Percentiles rank a stretch among this genome's conserved stretches.
phyloP scores from a whole-genome alignment of 35 echinoderm and acorn worm species.

The Antedon bifida region DNA sequence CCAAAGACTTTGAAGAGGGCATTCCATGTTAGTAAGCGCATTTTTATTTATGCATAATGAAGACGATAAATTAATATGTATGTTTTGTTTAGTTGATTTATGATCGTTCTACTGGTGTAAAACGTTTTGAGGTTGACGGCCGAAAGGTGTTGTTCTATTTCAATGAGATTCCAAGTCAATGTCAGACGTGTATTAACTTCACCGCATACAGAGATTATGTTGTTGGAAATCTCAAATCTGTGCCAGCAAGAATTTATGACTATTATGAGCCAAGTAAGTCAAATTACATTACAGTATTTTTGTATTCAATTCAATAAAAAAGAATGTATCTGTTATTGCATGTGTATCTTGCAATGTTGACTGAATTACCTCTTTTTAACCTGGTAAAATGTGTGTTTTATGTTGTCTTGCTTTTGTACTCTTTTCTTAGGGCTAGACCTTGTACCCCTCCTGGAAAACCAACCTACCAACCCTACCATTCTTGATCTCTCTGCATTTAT shows the following conservation, averaged over 20 bases:
- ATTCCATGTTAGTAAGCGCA: no score
- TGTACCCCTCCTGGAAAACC: no score
- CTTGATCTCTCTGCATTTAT: no score
- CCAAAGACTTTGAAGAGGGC: no score
- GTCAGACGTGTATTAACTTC: constrained; percentile 83
- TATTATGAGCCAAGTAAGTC: constrained; percentile 96
- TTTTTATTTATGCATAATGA: no score
- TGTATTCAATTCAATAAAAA: not conserved
- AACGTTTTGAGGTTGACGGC: constrained; percentile 77
- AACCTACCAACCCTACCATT: no score
- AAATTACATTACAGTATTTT: not conserved
- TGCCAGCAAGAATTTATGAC: constrained; percentile 91
- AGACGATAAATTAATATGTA: no score
- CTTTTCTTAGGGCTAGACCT: no score
- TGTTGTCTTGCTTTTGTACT: no score
- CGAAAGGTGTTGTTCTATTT: constrained; percentile 87
- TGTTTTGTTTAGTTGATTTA: constrained; percentile 28
- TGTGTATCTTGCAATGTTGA: not conserved
- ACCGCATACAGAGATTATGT: constrained; percentile 50
- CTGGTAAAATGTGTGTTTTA: no score
- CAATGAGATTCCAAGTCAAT: constrained; percentile 96
- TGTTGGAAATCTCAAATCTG: constrained; percentile 64
- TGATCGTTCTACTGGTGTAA: constrained; percentile 48
- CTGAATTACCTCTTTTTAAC: not conserved
- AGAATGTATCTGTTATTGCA: not conserved